Conservation (phyloP, 2,888 invertebrate genomes). For the Cryptophagus acutangulus region DNA sequence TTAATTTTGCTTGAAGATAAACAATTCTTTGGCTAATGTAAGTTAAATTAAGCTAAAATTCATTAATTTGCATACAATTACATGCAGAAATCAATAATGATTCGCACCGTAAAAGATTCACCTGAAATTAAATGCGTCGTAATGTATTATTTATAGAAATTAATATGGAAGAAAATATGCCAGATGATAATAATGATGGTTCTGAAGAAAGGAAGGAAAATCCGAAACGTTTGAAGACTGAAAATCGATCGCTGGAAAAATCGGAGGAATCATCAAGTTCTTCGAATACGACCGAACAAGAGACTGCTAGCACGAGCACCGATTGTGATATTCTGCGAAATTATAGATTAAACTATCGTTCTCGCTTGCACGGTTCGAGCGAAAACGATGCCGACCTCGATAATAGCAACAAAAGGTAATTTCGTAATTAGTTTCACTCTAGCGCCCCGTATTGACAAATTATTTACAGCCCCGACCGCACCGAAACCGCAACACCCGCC, state of each 20-base stretch:
- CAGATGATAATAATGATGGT: conserved; percentile 26
- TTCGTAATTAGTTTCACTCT: too few species aligned
- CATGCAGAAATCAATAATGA: too few species aligned
- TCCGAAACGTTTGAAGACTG: conserved; percentile 39
- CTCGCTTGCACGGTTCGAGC: too few species aligned
- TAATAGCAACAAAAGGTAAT: too few species aligned
- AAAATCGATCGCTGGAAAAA: conserved; percentile 21
- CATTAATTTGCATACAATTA: too few species aligned
- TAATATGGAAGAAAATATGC: conserved; percentile 35
- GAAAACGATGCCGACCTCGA: too few species aligned
- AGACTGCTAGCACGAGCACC: conserved; percentile 34
- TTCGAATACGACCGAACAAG: conserved; percentile 30
- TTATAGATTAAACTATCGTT: conserved; percentile 30
- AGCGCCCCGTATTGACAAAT: too few species aligned
- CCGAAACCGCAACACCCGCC: too few species aligned
- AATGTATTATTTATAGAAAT: conserved; percentile 30
- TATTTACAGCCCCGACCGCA: too few species aligned
- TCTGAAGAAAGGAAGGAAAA: conserved; percentile 21
- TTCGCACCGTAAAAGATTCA: not conserved
- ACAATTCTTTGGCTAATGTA: too few species aligned
- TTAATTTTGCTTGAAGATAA: conserved; percentile 16
- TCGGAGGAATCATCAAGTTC: conserved; percentile 33
- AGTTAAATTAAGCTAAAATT: too few species aligned
- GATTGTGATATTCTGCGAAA: conserved; percentile 34
- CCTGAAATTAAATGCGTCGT: conserved; percentile 19